Evolutionary conservation across 1,140 invertebrate species (phyloP).

Genomic region (Gonioctena quinquepunctata): DNA sequence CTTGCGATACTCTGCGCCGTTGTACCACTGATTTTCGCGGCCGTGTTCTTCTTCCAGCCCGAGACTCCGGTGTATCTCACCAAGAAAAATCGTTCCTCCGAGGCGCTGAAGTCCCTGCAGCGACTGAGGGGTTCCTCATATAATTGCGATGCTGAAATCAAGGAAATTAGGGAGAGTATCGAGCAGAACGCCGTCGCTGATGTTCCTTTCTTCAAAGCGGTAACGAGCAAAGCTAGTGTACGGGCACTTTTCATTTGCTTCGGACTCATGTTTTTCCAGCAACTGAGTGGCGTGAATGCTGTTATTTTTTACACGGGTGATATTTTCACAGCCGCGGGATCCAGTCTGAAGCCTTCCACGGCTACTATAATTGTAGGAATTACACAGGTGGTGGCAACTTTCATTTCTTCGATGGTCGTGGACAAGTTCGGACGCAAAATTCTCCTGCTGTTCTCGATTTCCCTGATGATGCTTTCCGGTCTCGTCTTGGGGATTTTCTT

Average conservation of each 20-base stretch:
- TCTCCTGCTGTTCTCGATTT: conserved; percentile 69
- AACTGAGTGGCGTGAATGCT: conserved; percentile 66
- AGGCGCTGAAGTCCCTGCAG: conserved; percentile 67
- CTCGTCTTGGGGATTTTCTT: conserved; percentile 71
- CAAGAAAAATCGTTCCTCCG: conserved; percentile 62
- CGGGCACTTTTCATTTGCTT: conserved; percentile 62
- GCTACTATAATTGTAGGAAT: conserved; percentile 74
- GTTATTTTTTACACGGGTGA: conserved; percentile 65
- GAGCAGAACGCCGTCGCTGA: conserved; percentile 47
- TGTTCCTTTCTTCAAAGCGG: conserved; percentile 54
- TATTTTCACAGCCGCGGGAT: conserved; percentile 53
- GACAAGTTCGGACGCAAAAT: conserved; percentile 71
- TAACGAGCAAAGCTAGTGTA: conserved; percentile 57
- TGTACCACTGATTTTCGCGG: conserved; percentile 64
- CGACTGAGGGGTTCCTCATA: conserved; percentile 72
- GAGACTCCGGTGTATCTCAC: conserved; percentile 67
- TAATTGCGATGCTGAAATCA: conserved; percentile 65
- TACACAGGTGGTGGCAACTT: conserved; percentile 75
- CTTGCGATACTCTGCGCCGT: conserved; percentile 63
- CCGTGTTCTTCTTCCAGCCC: conserved; percentile 68
- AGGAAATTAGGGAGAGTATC: conserved; percentile 51
- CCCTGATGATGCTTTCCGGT: conserved; percentile 66
- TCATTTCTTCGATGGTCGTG: conserved; percentile 67
- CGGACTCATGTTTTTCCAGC: conserved; percentile 72
- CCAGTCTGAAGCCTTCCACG: conserved; percentile 58